phyloP scores from a whole-genome alignment of 92 coral and sea anemone species.

The Parazoanthus swiftii region DNA sequence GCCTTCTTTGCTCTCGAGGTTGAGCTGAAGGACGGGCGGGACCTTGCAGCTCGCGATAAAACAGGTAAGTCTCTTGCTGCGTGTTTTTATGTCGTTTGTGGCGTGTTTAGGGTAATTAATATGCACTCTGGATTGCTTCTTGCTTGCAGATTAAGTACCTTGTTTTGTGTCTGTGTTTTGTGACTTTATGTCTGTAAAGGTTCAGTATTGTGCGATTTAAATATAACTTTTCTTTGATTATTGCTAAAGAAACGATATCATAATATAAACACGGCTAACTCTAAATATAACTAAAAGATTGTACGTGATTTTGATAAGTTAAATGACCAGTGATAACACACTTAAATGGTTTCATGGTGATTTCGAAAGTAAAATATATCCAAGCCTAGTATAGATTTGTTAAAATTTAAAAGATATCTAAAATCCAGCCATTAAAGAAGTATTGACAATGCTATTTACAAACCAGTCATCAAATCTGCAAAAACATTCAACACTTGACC shows the following conservation, averaged over 20 bases:
- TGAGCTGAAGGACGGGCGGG: constrained; percentile 98
- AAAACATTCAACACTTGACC: not conserved
- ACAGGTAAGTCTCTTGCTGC: constrained; percentile 67
- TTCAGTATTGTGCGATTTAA: not conserved
- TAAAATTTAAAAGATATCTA: too few species aligned
- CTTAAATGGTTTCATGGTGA: not conserved
- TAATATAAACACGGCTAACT: not conserved
- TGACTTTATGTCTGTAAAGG: not conserved
- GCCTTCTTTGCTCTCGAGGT: constrained; percentile 99
- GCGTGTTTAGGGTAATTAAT: not conserved
- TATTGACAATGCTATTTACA: too few species aligned
- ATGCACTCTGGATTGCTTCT: not conserved
- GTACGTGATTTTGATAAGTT: not conserved
- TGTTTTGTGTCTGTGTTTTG: not conserved
- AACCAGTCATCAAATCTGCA: too few species aligned
- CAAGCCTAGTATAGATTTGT: not conserved
- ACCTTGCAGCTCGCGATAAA: constrained; percentile 98
- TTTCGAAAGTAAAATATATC: too few species aligned
- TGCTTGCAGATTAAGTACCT: not conserved
- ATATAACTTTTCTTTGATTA: not conserved
- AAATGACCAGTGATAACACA: not conserved
- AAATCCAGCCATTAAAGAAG: not conserved
- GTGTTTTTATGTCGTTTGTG: not conserved
- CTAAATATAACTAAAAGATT: not conserved
- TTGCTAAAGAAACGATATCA: too few species aligned